Evolutionary conservation across 2,888 invertebrate species (phyloP), one percentile per base, ranked within the genome.

Genomic region (Drosophila austrosaltans): DNA sequence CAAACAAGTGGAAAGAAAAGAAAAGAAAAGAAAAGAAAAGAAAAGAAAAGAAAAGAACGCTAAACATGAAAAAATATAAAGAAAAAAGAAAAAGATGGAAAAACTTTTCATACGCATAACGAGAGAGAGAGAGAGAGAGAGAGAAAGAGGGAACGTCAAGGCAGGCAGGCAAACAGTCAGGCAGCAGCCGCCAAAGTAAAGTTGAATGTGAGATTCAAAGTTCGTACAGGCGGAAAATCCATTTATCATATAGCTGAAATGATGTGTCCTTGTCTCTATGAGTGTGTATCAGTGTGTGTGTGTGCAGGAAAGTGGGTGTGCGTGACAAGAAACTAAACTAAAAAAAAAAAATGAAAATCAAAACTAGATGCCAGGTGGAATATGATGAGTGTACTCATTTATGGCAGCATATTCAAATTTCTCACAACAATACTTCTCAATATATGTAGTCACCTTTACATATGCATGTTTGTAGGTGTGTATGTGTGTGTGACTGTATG

Each of bases 181-280:
- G 44, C 44, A 22, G 48, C 48, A 57, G 39, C 36, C 36, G 39
- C 57, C 39, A 39, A 57, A 57, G 57, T 57, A 39, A 39, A 39
- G 6, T 36, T 39, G 57, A 39, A 57, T 61, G 20, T 22, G 66
- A 72, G 58, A 71, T 71, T 48, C 71, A 71, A 62, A 72, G 72
- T 62, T 72, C 78, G 79, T 53, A 75, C 68, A 74, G 63, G 81
- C 69, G 71, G 67, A 82, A 84, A 82, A 83, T 80, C 80, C 82
- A 82, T 80, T 84, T 82, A 82, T 82, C 84, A 82, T 74, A 73
- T 71, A 63, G 54, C 54, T 63, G 59, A 25, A 48, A 48, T 42
- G 56, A 56, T 30, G 53, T 61, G 70, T 53, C 30, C 57, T 57
- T 57, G 36, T 36, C 32, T 36, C 63, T 78, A 54, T 66, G 63